phyloP scores from a whole-genome alignment of 2,888 invertebrate species.

The Digitonthophagus gazella region DNA sequence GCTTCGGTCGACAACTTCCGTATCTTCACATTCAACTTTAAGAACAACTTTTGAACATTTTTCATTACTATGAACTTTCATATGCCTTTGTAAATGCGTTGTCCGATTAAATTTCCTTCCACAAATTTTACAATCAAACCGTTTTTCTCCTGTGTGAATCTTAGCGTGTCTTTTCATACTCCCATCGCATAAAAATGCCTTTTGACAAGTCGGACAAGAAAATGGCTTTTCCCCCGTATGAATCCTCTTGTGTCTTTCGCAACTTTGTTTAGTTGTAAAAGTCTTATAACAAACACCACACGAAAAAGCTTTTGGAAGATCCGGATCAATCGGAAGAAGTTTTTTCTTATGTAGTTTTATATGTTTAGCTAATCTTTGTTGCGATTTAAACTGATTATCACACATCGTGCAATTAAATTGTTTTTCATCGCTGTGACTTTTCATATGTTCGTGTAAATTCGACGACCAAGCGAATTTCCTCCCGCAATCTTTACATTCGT shows the following conservation, averaged over 20 bases:
- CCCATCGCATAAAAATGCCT: constrained; percentile 41
- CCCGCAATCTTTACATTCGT: constrained; percentile 43
- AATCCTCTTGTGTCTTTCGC: constrained; percentile 44
- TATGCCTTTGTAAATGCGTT: constrained; percentile 46
- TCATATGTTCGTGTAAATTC: constrained; percentile 45
- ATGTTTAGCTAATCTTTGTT: constrained; percentile 43
- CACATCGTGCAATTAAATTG: constrained; percentile 45
- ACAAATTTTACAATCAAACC: constrained; percentile 41
- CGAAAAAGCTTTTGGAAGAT: too few species aligned
- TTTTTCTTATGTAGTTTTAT: constrained; percentile 41
- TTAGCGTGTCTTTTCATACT: constrained; percentile 42
- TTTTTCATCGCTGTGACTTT: constrained; percentile 44
- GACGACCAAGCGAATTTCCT: constrained; percentile 46
- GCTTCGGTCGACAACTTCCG: too few species aligned
- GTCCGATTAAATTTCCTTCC: constrained; percentile 44
- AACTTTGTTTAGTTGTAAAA: constrained; percentile 43
- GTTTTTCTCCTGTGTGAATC: constrained; percentile 47
- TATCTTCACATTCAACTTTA: too few species aligned
- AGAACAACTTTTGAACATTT: too few species aligned
- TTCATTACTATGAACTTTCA: constrained; percentile 42
- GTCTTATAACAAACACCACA: constrained; percentile 30
- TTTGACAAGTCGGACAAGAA: constrained; percentile 40
- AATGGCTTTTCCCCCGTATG: constrained; percentile 46
- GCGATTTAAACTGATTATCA: constrained; percentile 44
- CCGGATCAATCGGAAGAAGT: constrained; percentile 29